phyloP scores from a whole-genome alignment of 1,140 invertebrate genomes.

The Papilio helenus region DNA sequence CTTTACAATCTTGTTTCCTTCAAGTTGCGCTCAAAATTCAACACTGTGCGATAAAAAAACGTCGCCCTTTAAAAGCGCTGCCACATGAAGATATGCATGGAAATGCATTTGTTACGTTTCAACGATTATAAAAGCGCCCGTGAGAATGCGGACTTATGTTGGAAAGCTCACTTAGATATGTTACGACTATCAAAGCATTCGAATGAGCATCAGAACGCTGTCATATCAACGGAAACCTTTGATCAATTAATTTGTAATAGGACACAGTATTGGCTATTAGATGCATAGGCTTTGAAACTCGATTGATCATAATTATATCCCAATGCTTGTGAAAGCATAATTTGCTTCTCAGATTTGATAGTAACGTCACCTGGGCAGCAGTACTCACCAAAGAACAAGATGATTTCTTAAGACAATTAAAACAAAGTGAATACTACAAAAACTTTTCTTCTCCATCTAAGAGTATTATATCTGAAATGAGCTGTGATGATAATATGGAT shows the following conservation, averaged over 20 bases:
- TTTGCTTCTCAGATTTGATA: not conserved
- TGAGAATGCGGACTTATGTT: no score
- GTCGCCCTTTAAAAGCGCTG: no score
- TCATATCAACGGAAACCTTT: not conserved
- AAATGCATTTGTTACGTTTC: no score
- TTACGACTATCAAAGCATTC: not conserved
- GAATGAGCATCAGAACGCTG: not conserved
- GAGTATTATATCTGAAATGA: conserved; percentile 63
- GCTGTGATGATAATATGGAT: conserved; percentile 73
- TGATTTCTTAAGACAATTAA: conserved; percentile 71
- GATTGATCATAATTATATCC: not conserved
- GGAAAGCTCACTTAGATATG: no score
- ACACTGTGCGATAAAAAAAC: no score
- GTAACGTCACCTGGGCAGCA: conserved; percentile 58
- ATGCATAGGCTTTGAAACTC: not conserved
- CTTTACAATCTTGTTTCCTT: no score
- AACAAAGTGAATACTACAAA: conserved; percentile 75
- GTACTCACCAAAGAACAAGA: conserved; percentile 78
- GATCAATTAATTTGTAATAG: not conserved
- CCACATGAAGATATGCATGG: no score
- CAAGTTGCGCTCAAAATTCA: no score
- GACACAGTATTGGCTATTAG: not conserved
- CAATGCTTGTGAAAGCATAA: not conserved
- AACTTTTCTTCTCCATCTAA: conserved; percentile 68
- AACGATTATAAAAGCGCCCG: no score